Conservation (phyloP, 2,888 invertebrate species). For the Pherbina coryleti region DNA sequence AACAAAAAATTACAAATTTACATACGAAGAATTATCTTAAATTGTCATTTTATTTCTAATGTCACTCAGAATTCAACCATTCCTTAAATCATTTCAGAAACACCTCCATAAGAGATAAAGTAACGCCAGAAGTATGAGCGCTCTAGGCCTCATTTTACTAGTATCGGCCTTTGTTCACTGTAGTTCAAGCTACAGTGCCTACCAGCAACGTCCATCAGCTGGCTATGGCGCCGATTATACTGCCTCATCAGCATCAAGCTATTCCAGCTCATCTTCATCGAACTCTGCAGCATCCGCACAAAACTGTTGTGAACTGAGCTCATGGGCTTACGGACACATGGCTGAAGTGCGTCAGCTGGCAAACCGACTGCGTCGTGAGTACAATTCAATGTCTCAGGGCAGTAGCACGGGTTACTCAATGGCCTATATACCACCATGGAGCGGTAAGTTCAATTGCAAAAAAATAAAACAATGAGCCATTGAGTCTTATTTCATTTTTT, state of each 20-base stretch:
- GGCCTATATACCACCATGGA: constrained; percentile 53
- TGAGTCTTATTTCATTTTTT: background rate
- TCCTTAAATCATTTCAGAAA: background rate
- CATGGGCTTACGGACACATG: constrained; percentile 61
- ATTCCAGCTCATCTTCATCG: constrained; percentile 48
- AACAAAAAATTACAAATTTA: background rate
- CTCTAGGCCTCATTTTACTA: constrained; percentile 54
- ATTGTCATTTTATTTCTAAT: too few species aligned
- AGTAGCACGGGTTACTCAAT: constrained; percentile 44
- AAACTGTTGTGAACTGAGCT: constrained; percentile 52
- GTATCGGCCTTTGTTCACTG: constrained; percentile 54
- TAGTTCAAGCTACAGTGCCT: constrained; percentile 51
- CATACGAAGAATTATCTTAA: too few species aligned
- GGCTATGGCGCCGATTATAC: constrained; percentile 23
- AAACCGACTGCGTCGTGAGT: constrained; percentile 60
- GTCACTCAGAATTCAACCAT: background rate
- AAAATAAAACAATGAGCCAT: background rate
- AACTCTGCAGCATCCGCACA: constrained; percentile 36
- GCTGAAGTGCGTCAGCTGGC: constrained; percentile 62
- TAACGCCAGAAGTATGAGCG: constrained; percentile 53
- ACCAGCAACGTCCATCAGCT: constrained; percentile 37
- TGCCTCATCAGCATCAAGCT: constrained; percentile 45
- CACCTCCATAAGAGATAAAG: background rate
- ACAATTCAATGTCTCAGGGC: constrained; percentile 59
- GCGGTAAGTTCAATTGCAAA: constrained; percentile 53